These are phyloP conservation scores for Megaceryle torquata DNA, from an alignment of 2,113 vertebrate genomes.

Conservation along the genomic window DNA sequence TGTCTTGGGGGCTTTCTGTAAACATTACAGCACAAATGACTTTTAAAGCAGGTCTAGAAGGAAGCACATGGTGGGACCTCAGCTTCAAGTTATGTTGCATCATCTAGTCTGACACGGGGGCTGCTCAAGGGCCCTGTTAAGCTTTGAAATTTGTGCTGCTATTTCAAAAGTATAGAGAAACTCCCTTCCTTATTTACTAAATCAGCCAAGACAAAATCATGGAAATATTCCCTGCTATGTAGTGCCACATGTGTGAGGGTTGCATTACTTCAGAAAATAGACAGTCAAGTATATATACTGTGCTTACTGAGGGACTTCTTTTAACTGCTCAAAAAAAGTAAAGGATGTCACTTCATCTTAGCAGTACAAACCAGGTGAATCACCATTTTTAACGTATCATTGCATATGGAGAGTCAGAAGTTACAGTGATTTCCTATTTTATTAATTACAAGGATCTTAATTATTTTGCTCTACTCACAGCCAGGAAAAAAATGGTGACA, in stretches of 20 bases:
- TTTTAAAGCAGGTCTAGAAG: background rate
- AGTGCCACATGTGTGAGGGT: background rate
- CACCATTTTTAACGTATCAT: conserved; percentile 15
- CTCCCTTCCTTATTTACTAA: background rate
- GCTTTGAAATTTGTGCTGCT: background rate
- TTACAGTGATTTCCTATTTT: background rate
- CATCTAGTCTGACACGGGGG: background rate
- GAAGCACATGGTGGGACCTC: background rate
- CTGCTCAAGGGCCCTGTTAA: background rate
- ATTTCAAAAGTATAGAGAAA: background rate
- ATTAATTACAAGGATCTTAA: conserved; percentile 29
- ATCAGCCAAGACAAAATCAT: background rate
- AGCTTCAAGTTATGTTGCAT: background rate
- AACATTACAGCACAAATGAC: background rate
- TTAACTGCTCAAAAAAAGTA: background rate
- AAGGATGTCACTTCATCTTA: background rate
- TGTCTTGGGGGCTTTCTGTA: background rate
- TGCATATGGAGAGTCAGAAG: background rate
- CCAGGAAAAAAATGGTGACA: background rate
- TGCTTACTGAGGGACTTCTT: background rate
- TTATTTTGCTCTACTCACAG: conserved; percentile 3
- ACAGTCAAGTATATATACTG: background rate
- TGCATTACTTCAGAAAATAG: background rate
- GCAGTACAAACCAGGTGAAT: background rate
- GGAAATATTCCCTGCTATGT: background rate